phyloP scores from a whole-genome alignment of 2,797 vertebrate species.

The Labeo calbasu region DNA sequence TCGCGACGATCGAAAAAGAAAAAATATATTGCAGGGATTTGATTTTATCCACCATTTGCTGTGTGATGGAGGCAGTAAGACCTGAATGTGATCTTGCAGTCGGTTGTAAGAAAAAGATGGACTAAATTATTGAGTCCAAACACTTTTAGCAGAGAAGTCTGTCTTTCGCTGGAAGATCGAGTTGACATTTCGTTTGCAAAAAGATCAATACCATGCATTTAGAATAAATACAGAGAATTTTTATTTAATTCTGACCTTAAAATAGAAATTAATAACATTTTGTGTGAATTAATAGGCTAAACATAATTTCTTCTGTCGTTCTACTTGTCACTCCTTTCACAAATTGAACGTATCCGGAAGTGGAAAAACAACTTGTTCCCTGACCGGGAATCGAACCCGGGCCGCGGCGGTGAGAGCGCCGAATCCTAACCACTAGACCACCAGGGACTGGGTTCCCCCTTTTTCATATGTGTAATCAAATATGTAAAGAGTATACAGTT shows the following conservation, averaged over 20 bases:
- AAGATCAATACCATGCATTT: background rate
- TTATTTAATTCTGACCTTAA: background rate
- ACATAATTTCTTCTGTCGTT: background rate
- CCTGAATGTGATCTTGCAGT: background rate
- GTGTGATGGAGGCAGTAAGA: background rate
- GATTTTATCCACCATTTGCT: background rate
- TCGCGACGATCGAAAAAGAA: background rate
- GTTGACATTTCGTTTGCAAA: background rate
- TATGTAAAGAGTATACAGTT: too few relatives aligned
- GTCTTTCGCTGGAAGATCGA: background rate
- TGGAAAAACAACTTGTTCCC: constrained; percentile 60
- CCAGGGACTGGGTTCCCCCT: constrained; percentile 58
- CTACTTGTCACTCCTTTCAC: background rate
- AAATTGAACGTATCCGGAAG: background rate
- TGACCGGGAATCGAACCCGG: constrained; percentile 78
- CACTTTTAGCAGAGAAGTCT: background rate
- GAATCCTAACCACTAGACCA: constrained; percentile 83
- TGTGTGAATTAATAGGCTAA: background rate
- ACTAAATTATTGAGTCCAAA: background rate
- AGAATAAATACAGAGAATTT: background rate
- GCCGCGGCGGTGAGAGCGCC: constrained; percentile 75
- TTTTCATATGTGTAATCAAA: too few relatives aligned
- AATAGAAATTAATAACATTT: background rate
- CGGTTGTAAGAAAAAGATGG: background rate
- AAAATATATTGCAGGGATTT: background rate